Conservation (phyloP, 2,113 vertebrate genomes). For the Brienomyrus brachyistius region DNA sequence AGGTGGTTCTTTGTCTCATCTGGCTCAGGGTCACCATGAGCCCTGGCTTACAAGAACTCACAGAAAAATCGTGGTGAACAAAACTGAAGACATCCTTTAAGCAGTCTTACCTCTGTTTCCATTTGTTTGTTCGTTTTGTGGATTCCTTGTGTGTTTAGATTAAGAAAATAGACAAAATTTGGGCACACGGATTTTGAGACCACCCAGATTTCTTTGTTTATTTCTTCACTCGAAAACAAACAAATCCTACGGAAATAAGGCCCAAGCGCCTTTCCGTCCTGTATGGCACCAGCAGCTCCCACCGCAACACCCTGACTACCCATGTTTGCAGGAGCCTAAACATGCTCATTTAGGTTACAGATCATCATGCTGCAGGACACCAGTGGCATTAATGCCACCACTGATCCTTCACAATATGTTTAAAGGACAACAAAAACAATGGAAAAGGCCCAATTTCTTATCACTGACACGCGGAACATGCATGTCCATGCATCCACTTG, state of each 20-base stretch:
- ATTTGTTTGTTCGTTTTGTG: background rate
- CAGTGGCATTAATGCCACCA: background rate
- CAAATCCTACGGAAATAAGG: background rate
- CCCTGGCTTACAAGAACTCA: background rate
- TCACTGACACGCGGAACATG: slow-evolving; percentile 91
- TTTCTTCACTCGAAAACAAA: background rate
- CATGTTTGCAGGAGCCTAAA: background rate
- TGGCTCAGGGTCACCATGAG: background rate
- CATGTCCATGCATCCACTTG: slow-evolving; percentile 71
- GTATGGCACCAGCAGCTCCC: background rate
- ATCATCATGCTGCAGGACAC: background rate
- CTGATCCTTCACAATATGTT: slow-evolving; percentile 30
- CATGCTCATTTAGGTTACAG: background rate
- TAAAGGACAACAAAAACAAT: slow-evolving; percentile 61
- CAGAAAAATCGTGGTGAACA: background rate
- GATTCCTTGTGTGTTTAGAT: background rate
- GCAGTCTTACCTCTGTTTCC: background rate
- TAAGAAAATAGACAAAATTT: background rate
- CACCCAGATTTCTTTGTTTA: background rate
- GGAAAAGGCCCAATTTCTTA: slow-evolving; percentile 59
- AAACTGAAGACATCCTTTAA: background rate
- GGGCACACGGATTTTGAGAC: background rate
- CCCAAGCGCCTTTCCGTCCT: background rate
- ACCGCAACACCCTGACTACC: background rate
- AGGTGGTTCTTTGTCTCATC: background rate